A percentile compares a stretch with the other conserved stretches of the same genome.
These are phyloP conservation scores for Pogonophryne albipinna DNA, from an alignment of 2,797 vertebrate species.

Conservation along the genomic window DNA sequence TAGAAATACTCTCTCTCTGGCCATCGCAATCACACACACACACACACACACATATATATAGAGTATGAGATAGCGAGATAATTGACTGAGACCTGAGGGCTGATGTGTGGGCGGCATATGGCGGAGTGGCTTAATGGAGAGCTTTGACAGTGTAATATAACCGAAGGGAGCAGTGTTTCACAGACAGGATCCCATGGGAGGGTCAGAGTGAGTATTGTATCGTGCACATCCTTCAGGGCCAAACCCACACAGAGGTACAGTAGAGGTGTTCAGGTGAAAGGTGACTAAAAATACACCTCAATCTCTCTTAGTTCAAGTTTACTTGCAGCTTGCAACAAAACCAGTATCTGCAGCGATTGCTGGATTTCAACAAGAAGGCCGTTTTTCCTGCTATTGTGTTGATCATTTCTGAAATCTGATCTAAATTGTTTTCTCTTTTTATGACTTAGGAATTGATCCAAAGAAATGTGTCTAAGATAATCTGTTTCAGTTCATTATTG, in stretches of 20 bases:
- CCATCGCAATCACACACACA: no score
- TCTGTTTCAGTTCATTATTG: no score
- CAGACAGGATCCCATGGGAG: constrained; percentile 21
- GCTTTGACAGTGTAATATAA: constrained; percentile 53
- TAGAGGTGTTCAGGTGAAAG: constrained; percentile 12
- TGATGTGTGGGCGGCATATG: constrained; percentile 63
- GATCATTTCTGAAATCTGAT: no score
- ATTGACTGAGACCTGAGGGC: constrained; percentile 55
- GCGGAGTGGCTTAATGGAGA: constrained; percentile 61
- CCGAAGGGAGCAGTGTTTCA: constrained; percentile 41
- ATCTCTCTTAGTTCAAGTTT: background rate
- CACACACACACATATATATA: background rate
- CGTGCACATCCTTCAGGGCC: constrained; percentile 4
- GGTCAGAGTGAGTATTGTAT: constrained; percentile 20
- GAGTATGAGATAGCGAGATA: constrained; percentile 43
- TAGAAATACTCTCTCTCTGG: constrained; percentile 34
- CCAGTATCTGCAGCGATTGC: no score
- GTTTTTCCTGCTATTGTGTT: background rate
- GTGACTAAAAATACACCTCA: background rate
- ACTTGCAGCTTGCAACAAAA: background rate
- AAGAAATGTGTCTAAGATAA: no score
- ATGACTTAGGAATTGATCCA: no score
- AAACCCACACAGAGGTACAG: background rate
- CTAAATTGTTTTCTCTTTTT: no score
- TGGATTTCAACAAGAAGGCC: background rate